phyloP scores from a whole-genome alignment of 2,888 invertebrate genomes.

The Phortica magna region DNA sequence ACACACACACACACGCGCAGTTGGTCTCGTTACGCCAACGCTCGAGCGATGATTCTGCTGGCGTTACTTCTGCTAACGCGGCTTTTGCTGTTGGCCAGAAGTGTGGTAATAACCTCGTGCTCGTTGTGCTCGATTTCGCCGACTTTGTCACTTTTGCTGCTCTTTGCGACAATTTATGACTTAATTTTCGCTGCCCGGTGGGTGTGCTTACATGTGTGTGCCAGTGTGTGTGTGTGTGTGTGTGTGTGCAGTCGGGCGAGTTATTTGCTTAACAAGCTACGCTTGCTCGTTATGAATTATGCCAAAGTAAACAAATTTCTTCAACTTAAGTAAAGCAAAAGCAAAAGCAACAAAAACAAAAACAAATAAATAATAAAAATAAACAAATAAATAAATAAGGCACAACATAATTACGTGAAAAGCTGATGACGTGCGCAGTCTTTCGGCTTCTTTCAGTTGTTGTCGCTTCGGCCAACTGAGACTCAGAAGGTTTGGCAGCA shows the following conservation, averaged over 20 bases:
- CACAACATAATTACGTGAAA: not conserved
- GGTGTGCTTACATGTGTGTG: not conserved
- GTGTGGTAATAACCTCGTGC: slow-evolving; percentile 7
- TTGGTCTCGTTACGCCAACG: not conserved
- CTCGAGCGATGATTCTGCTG: not conserved
- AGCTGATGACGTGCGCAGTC: slow-evolving; percentile 7
- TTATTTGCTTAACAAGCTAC: slow-evolving; percentile 64
- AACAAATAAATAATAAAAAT: slow-evolving; percentile 24
- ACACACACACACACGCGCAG: not conserved
- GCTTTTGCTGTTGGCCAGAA: not conserved
- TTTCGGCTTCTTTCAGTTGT: not conserved
- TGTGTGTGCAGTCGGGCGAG: slow-evolving; percentile 38
- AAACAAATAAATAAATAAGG: not conserved
- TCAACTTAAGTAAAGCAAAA: slow-evolving; percentile 9
- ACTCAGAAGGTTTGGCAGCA: slow-evolving; percentile 17
- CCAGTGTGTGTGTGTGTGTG: not conserved
- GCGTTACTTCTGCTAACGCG: no score
- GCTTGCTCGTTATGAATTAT: slow-evolving; percentile 53
- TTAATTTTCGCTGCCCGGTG: not conserved
- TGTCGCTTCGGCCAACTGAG: not conserved
- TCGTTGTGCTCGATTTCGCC: slow-evolving; percentile 22
- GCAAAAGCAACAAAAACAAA: not conserved
- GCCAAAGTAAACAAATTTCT: slow-evolving; percentile 58
- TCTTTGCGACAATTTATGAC: slow-evolving; percentile 9
- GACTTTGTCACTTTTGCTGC: not conserved